These are phyloP conservation scores for Paramisgurnus dabryanus DNA, from an alignment of 2,113 vertebrate genomes.

Conservation along the genomic window DNA sequence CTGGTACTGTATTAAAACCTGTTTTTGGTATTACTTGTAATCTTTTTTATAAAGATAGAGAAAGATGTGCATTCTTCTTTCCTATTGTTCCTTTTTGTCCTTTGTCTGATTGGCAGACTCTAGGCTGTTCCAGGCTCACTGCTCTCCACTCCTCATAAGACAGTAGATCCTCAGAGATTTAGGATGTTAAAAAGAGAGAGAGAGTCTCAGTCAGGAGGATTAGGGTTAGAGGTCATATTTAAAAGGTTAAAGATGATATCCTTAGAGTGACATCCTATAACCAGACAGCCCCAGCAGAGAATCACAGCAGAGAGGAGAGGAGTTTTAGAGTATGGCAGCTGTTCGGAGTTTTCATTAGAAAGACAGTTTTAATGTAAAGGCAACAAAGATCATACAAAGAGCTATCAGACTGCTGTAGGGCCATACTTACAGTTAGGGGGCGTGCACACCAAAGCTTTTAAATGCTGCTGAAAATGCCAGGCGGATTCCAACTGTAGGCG, in stretches of 20 bases:
- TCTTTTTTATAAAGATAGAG: background rate
- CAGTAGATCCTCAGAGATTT: slow-evolving; percentile 55
- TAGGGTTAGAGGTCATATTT: slow-evolving; percentile 47
- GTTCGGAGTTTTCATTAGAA: slow-evolving; percentile 25
- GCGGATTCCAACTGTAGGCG: too few relatives aligned
- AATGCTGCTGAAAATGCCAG: too few relatives aligned
- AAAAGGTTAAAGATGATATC: slow-evolving; percentile 60
- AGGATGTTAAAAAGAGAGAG: slow-evolving; percentile 34
- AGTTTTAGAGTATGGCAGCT: background rate
- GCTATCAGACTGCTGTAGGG: background rate
- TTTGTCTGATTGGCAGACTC: background rate
- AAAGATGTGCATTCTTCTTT: background rate
- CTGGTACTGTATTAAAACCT: background rate
- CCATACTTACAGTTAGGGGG: background rate
- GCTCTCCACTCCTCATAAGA: slow-evolving; percentile 46
- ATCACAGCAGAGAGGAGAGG: slow-evolving; percentile 15
- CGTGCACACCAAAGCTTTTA: too few relatives aligned
- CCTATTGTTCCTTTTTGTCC: background rate
- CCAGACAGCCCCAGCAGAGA: slow-evolving; percentile 11
- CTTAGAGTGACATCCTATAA: slow-evolving; percentile 34
- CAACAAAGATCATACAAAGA: background rate
- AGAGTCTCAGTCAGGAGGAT: slow-evolving; percentile 43
- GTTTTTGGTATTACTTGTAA: background rate
- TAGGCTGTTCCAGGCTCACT: slow-evolving; percentile 8
- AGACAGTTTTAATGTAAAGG: background rate